phyloP scores from a whole-genome alignment of 2,888 invertebrate genomes.

The Plagodis pulveraria region DNA sequence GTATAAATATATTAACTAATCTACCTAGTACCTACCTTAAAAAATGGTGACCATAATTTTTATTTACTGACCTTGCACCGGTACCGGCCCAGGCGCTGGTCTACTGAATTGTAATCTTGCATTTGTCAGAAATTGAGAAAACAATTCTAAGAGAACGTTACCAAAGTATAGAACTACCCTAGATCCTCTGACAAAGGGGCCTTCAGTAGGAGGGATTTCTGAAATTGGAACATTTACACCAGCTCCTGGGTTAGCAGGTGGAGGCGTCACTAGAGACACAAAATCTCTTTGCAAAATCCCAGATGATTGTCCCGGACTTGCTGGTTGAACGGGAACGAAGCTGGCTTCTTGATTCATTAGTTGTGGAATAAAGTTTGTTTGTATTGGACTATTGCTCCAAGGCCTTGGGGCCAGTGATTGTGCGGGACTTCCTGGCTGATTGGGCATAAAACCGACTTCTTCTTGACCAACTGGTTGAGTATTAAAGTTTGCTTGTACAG shows the following conservation, averaged over 20 bases:
- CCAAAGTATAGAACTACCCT: slow-evolving; percentile 62
- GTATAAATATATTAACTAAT: no score
- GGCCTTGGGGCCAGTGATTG: slow-evolving; percentile 18
- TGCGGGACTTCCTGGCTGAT: background rate
- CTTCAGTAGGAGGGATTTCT: slow-evolving; percentile 18
- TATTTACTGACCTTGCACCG: slow-evolving; percentile 3
- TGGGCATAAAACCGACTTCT: background rate
- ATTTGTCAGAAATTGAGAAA: slow-evolving; percentile 62
- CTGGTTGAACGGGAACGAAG: background rate
- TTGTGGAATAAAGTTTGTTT: background rate
- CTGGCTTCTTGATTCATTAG: background rate
- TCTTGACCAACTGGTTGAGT: background rate
- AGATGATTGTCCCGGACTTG: background rate
- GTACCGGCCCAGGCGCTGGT: slow-evolving; percentile 32
- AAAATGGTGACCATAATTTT: background rate
- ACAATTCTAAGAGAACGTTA: slow-evolving; percentile 62
- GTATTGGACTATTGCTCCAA: slow-evolving; percentile 7
- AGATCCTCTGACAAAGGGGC: slow-evolving; percentile 46
- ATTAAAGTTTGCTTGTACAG: background rate
- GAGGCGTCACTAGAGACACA: slow-evolving; percentile 15
- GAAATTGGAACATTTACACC: slow-evolving; percentile 6
- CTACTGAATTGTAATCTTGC: slow-evolving; percentile 56
- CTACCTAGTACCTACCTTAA: no score
- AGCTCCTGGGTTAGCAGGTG: background rate
- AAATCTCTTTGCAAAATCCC: background rate